These are phyloP conservation scores for Gastrophryne carolinensis DNA, from an alignment of 2,797 vertebrate genomes.

Conservation along the genomic window DNA sequence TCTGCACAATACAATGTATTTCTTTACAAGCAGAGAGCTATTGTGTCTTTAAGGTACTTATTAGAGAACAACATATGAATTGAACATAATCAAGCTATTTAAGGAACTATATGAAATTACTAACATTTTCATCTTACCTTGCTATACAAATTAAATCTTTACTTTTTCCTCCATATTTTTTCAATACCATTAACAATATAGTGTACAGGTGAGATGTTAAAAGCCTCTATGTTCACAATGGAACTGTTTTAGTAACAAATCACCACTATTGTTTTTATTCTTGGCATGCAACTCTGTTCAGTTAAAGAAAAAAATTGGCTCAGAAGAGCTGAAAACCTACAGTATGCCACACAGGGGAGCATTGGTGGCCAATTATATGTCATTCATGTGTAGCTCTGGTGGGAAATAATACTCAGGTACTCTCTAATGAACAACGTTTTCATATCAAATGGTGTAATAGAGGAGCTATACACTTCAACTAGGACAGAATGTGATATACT, in stretches of 20 bases:
- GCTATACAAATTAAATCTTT: neutral
- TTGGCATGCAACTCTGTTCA: constrained; percentile 2
- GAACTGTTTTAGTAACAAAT: neutral
- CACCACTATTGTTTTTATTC: constrained; percentile 5
- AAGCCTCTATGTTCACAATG: constrained; percentile 2
- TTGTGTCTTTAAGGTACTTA: neutral
- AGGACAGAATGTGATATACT: neutral
- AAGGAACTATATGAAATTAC: neutral
- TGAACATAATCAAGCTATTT: neutral
- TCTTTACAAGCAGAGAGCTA: too few species aligned
- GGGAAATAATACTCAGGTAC: neutral
- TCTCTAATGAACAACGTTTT: neutral
- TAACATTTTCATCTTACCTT: neutral
- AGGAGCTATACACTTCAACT: neutral
- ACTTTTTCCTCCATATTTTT: neutral
- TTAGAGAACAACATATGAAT: neutral
- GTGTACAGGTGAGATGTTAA: neutral
- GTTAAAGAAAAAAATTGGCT: neutral
- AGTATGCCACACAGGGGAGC: neutral
- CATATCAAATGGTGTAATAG: neutral
- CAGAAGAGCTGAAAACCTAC: neutral
- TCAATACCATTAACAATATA: neutral
- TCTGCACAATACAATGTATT: too few species aligned
- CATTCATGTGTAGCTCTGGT: constrained; percentile 9
- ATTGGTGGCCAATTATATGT: constrained; percentile 12